Percentiles rank a stretch among this genome's conserved stretches.
Conservation (phyloP, 1,140 invertebrate species). For the Homalodisca vitripennis region DNA sequence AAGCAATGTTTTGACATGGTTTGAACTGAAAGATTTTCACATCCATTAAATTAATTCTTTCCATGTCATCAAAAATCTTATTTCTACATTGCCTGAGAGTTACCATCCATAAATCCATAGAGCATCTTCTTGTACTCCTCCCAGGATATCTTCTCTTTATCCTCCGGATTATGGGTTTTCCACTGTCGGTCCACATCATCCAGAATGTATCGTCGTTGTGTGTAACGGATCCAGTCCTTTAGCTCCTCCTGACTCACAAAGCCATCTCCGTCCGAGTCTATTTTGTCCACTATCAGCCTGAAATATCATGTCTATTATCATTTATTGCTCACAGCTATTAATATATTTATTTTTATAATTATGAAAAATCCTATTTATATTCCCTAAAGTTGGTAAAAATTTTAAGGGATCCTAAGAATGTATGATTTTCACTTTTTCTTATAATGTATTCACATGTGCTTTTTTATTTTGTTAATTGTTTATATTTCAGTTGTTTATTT, state of each 20-base stretch:
- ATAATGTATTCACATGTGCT: too few species aligned
- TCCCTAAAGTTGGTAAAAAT: too few species aligned
- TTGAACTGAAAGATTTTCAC: too few species aligned
- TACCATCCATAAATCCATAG: constrained; percentile 84
- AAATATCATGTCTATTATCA: constrained; percentile 37
- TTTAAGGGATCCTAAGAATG: too few species aligned
- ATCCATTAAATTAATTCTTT: too few species aligned
- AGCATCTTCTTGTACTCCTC: constrained; percentile 76
- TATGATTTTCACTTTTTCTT: too few species aligned
- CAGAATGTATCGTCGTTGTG: constrained; percentile 86
- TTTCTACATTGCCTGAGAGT: too few species aligned
- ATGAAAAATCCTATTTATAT: too few species aligned
- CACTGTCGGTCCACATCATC: constrained; percentile 92
- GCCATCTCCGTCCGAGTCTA: constrained; percentile 87
- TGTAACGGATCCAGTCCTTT: constrained; percentile 94
- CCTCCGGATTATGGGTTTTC: constrained; percentile 84
- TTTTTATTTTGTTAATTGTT: too few species aligned
- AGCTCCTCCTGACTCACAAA: constrained; percentile 84
- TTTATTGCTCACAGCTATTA: background rate
- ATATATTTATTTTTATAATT: constrained; percentile 11
- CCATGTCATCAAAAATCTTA: too few species aligned
- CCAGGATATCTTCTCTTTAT: constrained; percentile 78
- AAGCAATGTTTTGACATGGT: too few species aligned
- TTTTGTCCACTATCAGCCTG: constrained; percentile 92
- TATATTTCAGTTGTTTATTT: too few species aligned